Base-by-base conservation (phyloP, 1,140 invertebrate species). In the Arctopsyche grandis region DNA sequence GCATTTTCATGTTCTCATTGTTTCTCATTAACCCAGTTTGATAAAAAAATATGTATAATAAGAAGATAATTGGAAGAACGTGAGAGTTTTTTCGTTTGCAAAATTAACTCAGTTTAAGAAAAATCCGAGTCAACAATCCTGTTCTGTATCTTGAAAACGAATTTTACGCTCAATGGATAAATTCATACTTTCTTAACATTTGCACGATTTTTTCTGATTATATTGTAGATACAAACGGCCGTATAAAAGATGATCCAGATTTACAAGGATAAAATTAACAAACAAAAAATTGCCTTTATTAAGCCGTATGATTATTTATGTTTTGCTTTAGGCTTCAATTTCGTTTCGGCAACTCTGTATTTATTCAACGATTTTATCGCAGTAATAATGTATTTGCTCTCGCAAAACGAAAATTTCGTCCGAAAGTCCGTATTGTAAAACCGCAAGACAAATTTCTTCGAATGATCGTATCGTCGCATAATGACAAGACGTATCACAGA, bases 1-100 rank as follows among this genome's bases (percentile, higher is more conserved):
- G 63, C 63, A 66, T 66, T 66, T 66, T 66, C 63, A 26, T 29
- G 63, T 66, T 21, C 63, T 66, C 63, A 26, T 66, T 66, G 63
- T 66, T 26, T 66, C 63, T 26, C 10, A 66, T 66, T 66, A 66
- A 12, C 63, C 63, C 24, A 66, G 63, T 22, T 66, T 66, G 22
- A 66, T 66, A 66, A 66, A 22, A 24, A 26, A 22, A 66, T 5
- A 52, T 38, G 29, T 38, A 38, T 38, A 38, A 38, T 38, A 7
- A 1, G 7, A 7, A 60, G 9, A 60, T 21, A 21, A 60, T 16
- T 19, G 56, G 16, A 60, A 60, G 19, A 60, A 21, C 56, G 21
- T 21, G 56, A 60, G 56, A 16, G 56, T 19, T 60, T 60, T 60
- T 60, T 60, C 56, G 29, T 38, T 38, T 4, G 29, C 29, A 38